phyloP scores from a whole-genome alignment of 2,888 invertebrate genomes.

The Sesamia inferens region DNA sequence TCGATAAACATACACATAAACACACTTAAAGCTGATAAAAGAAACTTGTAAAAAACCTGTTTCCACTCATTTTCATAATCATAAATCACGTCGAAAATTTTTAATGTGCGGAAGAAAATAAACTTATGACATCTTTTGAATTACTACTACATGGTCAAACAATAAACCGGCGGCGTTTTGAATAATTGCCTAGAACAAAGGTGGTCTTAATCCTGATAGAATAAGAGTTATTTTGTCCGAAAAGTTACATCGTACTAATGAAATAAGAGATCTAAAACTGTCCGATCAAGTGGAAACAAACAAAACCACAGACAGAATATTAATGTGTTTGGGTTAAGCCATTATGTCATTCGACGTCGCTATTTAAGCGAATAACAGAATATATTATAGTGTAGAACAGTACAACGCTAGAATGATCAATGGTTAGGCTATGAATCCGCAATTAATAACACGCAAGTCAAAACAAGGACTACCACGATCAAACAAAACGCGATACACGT shows the following conservation, averaged over 20 bases:
- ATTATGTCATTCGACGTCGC: constrained; percentile 45
- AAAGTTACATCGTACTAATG: constrained; percentile 22
- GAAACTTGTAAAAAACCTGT: constrained; percentile 55
- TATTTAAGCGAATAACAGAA: constrained; percentile 10
- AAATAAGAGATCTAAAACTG: constrained; percentile 41
- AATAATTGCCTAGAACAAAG: constrained; percentile 35
- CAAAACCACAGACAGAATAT: constrained; percentile 20
- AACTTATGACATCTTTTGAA: constrained; percentile 54
- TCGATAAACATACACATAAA: constrained; percentile 26
- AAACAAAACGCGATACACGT: constrained; percentile 6
- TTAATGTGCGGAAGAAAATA: constrained; percentile 62
- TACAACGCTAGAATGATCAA: constrained; percentile 5
- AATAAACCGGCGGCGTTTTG: constrained; percentile 38
- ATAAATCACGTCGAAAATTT: constrained; percentile 63
- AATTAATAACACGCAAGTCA: not conserved
- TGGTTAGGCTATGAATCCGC: constrained; percentile 1
- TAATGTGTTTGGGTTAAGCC: constrained; percentile 43
- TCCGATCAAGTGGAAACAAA: constrained; percentile 35
- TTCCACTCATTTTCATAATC: constrained; percentile 58
- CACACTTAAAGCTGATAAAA: constrained; percentile 46
- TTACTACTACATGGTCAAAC: constrained; percentile 51
- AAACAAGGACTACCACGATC: not conserved
- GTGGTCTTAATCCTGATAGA: constrained; percentile 20
- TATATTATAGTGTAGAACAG: not conserved
- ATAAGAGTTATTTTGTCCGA: constrained; percentile 40